These are phyloP conservation scores for Cheilosia pagana DNA, from an alignment of 2,888 invertebrate species.

Conservation along the genomic window DNA sequence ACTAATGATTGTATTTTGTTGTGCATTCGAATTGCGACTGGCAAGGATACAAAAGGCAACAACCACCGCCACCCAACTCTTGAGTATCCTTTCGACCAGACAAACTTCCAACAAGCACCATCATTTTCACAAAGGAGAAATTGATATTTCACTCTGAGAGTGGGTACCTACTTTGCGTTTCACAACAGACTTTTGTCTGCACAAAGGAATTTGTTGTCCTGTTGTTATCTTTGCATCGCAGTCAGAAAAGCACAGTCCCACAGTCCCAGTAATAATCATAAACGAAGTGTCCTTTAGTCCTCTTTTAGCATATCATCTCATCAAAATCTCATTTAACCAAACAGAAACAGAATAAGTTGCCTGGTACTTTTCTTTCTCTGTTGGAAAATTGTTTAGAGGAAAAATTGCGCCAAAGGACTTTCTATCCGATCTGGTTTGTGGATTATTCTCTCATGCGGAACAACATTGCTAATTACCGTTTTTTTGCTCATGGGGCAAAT, in stretches of 20 bases:
- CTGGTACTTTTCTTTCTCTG: neutral
- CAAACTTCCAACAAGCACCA: neutral
- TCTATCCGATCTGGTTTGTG: neutral
- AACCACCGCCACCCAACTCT: neutral
- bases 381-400: slow-evolving; percentile 1
- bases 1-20: slow-evolving; percentile 22
- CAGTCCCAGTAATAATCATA: slow-evolving; percentile 18
- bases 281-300: slow-evolving; percentile 19
- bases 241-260: neutral
- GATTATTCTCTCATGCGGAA: neutral
- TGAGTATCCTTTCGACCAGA: neutral
- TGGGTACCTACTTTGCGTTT: neutral
- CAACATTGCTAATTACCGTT: slow-evolving; percentile 17
- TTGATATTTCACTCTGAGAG: slow-evolving; percentile 13
- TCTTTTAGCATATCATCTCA: slow-evolving; percentile 18
- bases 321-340: slow-evolving; percentile 38
- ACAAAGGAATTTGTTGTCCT: slow-evolving; percentile 3
- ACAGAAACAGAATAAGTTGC: neutral
- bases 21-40: neutral
- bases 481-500: neutral
- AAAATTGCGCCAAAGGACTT: slow-evolving; percentile 6
- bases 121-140: neutral
- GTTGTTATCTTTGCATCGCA: slow-evolving; percentile 13
- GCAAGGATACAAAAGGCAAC: neutral
- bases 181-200: slow-evolving; percentile 16